Conservation (phyloP, 1,140 invertebrate species). For the Gryon sp. region DNA sequence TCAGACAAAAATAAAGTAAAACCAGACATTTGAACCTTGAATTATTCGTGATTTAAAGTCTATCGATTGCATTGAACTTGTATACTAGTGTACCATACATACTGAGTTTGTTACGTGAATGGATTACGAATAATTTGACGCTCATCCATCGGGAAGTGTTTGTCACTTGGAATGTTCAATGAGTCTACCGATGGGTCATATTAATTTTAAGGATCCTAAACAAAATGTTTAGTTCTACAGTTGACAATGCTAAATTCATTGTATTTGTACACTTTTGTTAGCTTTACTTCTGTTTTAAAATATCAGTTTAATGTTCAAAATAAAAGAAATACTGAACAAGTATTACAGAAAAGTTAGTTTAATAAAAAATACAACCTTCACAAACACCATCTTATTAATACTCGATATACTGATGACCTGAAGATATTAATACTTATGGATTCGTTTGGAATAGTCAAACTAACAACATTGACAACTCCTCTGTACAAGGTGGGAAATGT, state of each 20-base stretch:
- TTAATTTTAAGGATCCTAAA: constrained; percentile 2
- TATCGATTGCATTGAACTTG: constrained; percentile 27
- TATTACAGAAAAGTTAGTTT: background rate
- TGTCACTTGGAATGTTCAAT: background rate
- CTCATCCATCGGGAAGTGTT: constrained; percentile 3
- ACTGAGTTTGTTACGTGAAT: constrained; percentile 28
- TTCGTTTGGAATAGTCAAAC: constrained; percentile 38
- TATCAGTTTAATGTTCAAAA: too few relatives aligned
- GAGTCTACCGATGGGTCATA: constrained; percentile 8
- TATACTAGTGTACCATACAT: constrained; percentile 7
- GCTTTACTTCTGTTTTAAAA: background rate
- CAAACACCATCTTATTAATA: constrained; percentile 21
- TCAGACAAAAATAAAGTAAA: background rate
- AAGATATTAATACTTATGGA: constrained; percentile 40
- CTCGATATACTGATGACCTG: constrained; percentile 34
- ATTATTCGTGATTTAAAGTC: background rate
- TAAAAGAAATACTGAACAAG: too few relatives aligned
- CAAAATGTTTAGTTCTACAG: too few relatives aligned
- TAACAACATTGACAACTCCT: constrained; percentile 44
- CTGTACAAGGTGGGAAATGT: constrained; percentile 60
- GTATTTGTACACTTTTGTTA: background rate
- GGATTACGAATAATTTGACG: constrained; percentile 21
- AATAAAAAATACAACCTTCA: constrained; percentile 18
- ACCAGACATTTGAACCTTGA: constrained; percentile 1
- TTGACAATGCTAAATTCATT: background rate